These are phyloP conservation scores for Eupithecia abbreviata DNA, from an alignment of 2,888 invertebrate species.

Conservation along the genomic window DNA sequence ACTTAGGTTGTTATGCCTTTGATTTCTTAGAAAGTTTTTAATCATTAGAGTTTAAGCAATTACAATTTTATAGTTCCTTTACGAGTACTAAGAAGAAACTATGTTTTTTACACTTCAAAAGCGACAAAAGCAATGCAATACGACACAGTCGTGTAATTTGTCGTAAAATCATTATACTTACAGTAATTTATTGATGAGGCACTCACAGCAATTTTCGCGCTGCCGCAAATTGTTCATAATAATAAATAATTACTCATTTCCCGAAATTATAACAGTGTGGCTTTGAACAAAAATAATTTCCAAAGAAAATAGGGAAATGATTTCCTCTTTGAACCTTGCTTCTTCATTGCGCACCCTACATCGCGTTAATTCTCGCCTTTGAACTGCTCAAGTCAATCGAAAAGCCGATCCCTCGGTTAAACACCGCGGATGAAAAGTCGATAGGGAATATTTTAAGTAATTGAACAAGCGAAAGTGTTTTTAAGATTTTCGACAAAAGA, in stretches of 20 bases:
- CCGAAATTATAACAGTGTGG: slow-evolving; percentile 42
- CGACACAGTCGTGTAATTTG: background rate
- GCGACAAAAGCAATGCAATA: too few relatives aligned
- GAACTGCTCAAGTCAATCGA: slow-evolving; percentile 82
- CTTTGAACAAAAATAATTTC: slow-evolving; percentile 60
- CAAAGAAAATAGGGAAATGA: slow-evolving; percentile 76
- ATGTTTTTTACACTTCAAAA: too few relatives aligned
- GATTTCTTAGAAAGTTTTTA: background rate
- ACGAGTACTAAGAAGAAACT: background rate
- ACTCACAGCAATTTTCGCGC: slow-evolving; percentile 7
- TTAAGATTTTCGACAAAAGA: slow-evolving; percentile 65
- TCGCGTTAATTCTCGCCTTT: slow-evolving; percentile 81
- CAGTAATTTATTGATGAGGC: background rate
- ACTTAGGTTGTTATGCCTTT: background rate
- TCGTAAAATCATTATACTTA: background rate
- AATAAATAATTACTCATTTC: slow-evolving; percentile 41
- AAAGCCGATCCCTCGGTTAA: slow-evolving; percentile 82
- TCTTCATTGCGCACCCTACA: slow-evolving; percentile 77
- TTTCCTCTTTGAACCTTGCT: slow-evolving; percentile 73
- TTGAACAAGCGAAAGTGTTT: slow-evolving; percentile 80
- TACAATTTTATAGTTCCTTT: background rate
- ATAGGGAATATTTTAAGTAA: slow-evolving; percentile 79
- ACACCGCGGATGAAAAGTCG: slow-evolving; percentile 81
- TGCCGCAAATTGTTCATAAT: slow-evolving; percentile 30
- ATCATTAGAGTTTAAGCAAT: background rate